Conservation (phyloP, 2,888 invertebrate genomes). For the Lamellibrachia columna region DNA sequence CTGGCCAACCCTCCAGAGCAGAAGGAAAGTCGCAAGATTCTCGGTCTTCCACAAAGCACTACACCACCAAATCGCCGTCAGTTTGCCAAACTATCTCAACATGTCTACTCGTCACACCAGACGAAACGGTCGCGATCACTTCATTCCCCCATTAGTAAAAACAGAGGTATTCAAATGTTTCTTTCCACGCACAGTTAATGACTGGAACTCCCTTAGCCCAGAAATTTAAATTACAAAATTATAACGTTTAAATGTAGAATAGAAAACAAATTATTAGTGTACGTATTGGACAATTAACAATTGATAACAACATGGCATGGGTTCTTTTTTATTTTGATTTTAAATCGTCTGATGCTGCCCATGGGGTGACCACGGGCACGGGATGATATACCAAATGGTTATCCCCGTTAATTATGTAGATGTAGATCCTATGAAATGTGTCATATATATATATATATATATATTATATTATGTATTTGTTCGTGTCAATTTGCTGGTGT, state of each 20-base stretch:
- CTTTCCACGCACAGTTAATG: neutral
- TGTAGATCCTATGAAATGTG: neutral
- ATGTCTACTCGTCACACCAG: neutral
- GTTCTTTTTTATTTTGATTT: neutral
- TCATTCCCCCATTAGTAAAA: neutral
- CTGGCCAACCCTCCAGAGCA: neutral
- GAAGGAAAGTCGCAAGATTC: neutral
- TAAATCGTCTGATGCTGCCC: neutral
- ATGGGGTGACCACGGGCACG: slow-evolving; percentile 12
- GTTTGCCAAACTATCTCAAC: neutral
- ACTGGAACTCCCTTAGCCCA: neutral
- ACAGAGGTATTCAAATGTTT: neutral
- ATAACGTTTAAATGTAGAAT: neutral
- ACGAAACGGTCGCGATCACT: neutral
- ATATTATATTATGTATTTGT: too few species aligned
- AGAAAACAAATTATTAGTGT: neutral
- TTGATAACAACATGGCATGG: neutral
- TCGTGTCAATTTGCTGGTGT: too few species aligned
- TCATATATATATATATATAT: too few species aligned
- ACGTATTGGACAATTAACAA: neutral
- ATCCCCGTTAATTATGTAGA: neutral
- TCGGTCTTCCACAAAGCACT: neutral
- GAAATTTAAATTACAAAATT: neutral
- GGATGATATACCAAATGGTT: neutral
- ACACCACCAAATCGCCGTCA: neutral